Conservation (phyloP, 2,113 vertebrate genomes). For the Periophthalmodon schlosseri region DNA sequence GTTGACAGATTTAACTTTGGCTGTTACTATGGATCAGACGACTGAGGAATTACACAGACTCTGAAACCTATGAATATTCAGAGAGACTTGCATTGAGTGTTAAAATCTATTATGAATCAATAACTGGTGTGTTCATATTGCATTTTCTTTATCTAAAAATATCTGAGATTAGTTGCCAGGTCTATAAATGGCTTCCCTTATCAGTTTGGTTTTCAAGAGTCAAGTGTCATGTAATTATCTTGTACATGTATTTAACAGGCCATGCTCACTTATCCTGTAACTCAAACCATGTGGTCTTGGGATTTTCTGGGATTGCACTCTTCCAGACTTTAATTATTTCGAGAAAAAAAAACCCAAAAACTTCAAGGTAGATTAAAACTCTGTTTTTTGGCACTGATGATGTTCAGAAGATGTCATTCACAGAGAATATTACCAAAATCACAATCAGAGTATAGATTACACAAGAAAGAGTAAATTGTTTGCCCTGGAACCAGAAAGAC, state of each 20-base stretch:
- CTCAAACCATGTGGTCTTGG: constrained; percentile 18
- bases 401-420: constrained; percentile 18
- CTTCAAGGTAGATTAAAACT: not conserved
- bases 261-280: constrained; percentile 13
- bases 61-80: too few relatives aligned
- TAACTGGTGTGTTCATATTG: not conserved
- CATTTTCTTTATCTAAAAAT: not conserved
- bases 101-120: too few relatives aligned
- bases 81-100: too few relatives aligned
- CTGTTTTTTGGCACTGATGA: constrained; percentile 16
- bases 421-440: constrained; percentile 11
- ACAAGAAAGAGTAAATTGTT: too few relatives aligned
- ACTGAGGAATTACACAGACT: too few relatives aligned
- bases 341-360: constrained; percentile 1
- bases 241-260: constrained; percentile 15
- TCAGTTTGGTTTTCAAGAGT: constrained; percentile 3
- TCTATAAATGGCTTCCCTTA: constrained; percentile 21
- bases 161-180: not conserved
- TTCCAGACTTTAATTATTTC: constrained; percentile 21
- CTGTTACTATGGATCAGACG: too few relatives aligned
- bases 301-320: constrained; percentile 19
- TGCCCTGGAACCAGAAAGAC: too few relatives aligned
- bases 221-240: constrained; percentile 21
- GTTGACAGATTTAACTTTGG: too few relatives aligned
- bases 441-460: not conserved